Base-by-base conservation (phyloP, 1,140 invertebrate genomes). In the Spodoptera frugiperda region DNA sequence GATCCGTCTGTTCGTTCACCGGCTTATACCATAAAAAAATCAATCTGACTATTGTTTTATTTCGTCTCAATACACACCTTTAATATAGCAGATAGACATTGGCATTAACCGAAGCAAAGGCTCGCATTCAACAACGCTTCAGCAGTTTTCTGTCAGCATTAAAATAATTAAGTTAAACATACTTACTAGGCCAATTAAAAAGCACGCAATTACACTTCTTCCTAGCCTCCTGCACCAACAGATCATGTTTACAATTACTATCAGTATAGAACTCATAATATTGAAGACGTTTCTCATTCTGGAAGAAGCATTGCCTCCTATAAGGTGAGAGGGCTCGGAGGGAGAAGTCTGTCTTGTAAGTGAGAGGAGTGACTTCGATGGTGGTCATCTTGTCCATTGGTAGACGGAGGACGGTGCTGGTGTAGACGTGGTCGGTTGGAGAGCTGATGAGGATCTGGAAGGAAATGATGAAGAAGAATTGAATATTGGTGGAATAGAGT, bases 261-360 rank as follows among this genome's bases (percentile, higher is more conserved):
- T 89, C 89, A 0, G 92, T 93, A 61, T 94, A 94, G 44, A 86
- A 93, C 5, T 89, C 79, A 48, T 88, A 94, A 53, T 87, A 88
- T 14, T 90, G 80, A 11, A 96, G 82, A 5, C 89, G 88, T 65
- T 93, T 94, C 82, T 96, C 96, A 1, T 92, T 88, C 17, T 95
- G 93, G 76, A 96, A 96, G 77, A 94, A 95, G 77, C 96, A 96
- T 70, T 95, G 94, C 11, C 96, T 88, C 71, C 94, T 93, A 9
- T 93, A 91, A 1, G 93, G 90, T 1, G 84, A 65, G 30, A 94
- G 63, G 0, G 78, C 65, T 54, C 87, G 80, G 21, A 94, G 84
- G 1, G 84, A 82, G 0, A 71, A 55, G 44, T 94, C 92, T 0
- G 92, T 94, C 49, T 88, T 90, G 72, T 94, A 89, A 0, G 90